Base-by-base conservation (phyloP, 2,888 invertebrate species). In the Torymus auratus region DNA sequence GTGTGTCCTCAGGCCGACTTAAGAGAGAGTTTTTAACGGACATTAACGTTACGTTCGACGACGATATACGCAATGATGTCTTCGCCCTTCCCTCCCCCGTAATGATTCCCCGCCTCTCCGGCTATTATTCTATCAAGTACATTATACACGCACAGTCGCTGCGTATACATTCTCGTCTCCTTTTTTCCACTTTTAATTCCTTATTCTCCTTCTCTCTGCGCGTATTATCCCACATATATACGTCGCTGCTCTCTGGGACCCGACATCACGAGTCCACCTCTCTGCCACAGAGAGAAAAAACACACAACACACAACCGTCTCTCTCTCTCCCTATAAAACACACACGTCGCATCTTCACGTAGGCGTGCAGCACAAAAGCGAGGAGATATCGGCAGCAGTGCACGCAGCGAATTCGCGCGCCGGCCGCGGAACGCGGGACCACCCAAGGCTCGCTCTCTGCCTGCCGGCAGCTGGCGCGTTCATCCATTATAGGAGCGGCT, bases 391-490 rank as follows among this genome's bases (percentile, higher is more conserved):
- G 41, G 41, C 41, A 41, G 41, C 41, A 7, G 7, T 28, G 7
- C 7, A 41, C 41, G 41, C 41, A 41, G 41, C 41, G 41, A 41
- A 41, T 41, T 41, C 41, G 41, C 41, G 41, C 41, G 41, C 41
- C 7, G 7, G 28, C 28, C 7, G 7, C 1, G 41, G 41, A 41
- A 41, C 41, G 41, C 7, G 1, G 41, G 88, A 88, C 88, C 88
- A 89, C 88, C 88, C 88, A 89, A 41, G 86, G 83, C 83, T 86
- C 56, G n/a, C 15, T 15, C 56, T 14, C 55, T 84, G 83, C 83
- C 84, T 84, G 86, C 84, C 85, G 83, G 84, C 83, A 82, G 20
- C 53, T 28, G n/a, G 62, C 23, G 20, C 53, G 81, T 86, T 85
- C 85, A 85, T 85, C 85, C 85, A 86, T 85, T 86, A 86, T 84